phyloP scores from a whole-genome alignment of 2,888 invertebrate genomes.

The Idaea biselata region DNA sequence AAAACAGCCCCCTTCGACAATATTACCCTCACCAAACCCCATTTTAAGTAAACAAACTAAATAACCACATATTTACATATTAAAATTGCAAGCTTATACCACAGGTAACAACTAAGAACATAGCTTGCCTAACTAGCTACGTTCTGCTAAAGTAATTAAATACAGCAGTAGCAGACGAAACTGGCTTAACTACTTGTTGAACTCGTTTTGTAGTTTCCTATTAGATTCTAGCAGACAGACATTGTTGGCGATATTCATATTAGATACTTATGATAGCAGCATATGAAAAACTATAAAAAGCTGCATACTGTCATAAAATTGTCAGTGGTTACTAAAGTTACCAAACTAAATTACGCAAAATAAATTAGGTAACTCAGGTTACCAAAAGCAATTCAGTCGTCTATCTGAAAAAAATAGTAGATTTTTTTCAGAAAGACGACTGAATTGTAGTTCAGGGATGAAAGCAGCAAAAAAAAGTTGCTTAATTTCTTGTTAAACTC shows the following conservation, averaged over 20 bases:
- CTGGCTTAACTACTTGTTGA: conserved; percentile 10
- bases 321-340: too few relatives aligned
- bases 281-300: too few relatives aligned
- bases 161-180: conserved; percentile 10
- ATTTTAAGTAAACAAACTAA: too few relatives aligned
- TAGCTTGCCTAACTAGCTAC: not conserved
- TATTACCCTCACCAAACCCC: too few relatives aligned
- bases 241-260: not conserved
- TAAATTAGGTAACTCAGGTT: too few relatives aligned
- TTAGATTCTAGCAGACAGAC: conserved; percentile 7
- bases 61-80: not conserved
- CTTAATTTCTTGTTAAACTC: conserved; percentile 11
- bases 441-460: too few relatives aligned
- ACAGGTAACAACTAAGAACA: not conserved
- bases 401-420: too few relatives aligned
- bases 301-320: too few relatives aligned
- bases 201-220: conserved; percentile 8
- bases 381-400: too few relatives aligned
- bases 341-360: too few relatives aligned
- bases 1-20: too few relatives aligned
- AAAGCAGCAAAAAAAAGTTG: conserved; percentile 11
- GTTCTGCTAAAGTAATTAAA: conserved; percentile 7
- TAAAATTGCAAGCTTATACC: not conserved
- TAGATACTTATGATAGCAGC: not conserved
- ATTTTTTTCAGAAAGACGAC: too few relatives aligned